Percentiles rank a stretch among this genome's conserved stretches.
These are phyloP conservation scores for Microcebus murinus DNA, from an alignment of 2,113 vertebrate genomes.

Conservation along the genomic window DNA sequence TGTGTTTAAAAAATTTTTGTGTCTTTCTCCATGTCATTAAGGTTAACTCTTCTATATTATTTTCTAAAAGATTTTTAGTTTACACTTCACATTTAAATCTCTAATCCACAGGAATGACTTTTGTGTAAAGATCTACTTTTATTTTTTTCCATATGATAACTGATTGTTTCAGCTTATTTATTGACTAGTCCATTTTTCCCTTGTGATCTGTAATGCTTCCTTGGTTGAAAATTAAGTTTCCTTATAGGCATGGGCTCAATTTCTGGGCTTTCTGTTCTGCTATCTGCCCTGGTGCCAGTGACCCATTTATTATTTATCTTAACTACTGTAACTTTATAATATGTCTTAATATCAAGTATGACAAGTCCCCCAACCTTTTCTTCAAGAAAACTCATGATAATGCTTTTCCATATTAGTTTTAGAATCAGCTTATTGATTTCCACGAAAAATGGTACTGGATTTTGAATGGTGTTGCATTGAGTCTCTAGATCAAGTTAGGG, in stretches of 20 bases:
- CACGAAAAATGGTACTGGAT: neutral
- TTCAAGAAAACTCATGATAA: neutral
- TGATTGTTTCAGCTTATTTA: slow-evolving; percentile 3
- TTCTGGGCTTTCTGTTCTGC: neutral
- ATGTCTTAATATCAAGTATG: neutral
- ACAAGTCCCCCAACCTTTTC: neutral
- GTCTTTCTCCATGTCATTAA: neutral
- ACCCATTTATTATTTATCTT: neutral
- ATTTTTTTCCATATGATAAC: neutral
- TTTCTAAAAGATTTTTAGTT: neutral
- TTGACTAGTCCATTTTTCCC: neutral
- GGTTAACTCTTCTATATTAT: neutral
- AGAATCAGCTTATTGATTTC: neutral
- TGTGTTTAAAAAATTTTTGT: neutral
- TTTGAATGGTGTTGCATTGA: neutral
- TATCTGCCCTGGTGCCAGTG: neutral
- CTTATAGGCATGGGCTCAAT: neutral
- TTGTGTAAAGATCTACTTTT: neutral
- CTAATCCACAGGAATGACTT: neutral
- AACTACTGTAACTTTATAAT: neutral
- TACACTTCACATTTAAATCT: neutral
- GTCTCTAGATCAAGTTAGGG: neutral
- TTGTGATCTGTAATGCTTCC: neutral
- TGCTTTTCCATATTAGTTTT: neutral
- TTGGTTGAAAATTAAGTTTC: neutral